Conservation (phyloP, 2,797 vertebrate genomes). For the Masticophis lateralis region DNA sequence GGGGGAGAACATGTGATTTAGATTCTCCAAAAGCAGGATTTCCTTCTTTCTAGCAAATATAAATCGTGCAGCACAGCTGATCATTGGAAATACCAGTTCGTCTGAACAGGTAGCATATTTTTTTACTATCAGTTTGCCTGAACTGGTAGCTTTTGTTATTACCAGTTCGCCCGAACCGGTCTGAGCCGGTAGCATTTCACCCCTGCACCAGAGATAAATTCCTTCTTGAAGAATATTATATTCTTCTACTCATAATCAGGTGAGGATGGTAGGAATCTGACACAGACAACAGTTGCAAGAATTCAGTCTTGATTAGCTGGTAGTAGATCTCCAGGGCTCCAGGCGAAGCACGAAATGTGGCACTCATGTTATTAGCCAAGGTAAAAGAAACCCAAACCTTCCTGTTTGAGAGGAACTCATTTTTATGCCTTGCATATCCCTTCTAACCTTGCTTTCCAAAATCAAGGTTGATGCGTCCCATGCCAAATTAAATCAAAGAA, state of each 20-base stretch:
- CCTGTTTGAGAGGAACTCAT: conserved; percentile 44
- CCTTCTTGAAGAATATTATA: background rate
- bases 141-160: too few species aligned
- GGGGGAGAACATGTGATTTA: too few species aligned
- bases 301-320: background rate
- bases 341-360: background rate
- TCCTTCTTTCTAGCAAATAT: too few species aligned
- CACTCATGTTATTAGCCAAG: too few species aligned
- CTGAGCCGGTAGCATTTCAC: too few species aligned
- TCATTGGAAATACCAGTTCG: too few species aligned
- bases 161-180: too few species aligned
- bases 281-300: background rate
- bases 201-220: background rate
- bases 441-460: conserved; percentile 66
- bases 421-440: conserved; percentile 57
- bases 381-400: background rate
- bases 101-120: too few species aligned
- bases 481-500: conserved; percentile 68
- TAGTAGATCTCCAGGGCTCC: background rate
- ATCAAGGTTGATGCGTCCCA: conserved; percentile 70
- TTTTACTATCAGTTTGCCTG: too few species aligned
- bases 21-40: too few species aligned
- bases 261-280: background rate
- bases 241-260: background rate
- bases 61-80: too few species aligned